Conservation (phyloP, 2,797 vertebrate genomes). For the Trachops cirrhosus region DNA sequence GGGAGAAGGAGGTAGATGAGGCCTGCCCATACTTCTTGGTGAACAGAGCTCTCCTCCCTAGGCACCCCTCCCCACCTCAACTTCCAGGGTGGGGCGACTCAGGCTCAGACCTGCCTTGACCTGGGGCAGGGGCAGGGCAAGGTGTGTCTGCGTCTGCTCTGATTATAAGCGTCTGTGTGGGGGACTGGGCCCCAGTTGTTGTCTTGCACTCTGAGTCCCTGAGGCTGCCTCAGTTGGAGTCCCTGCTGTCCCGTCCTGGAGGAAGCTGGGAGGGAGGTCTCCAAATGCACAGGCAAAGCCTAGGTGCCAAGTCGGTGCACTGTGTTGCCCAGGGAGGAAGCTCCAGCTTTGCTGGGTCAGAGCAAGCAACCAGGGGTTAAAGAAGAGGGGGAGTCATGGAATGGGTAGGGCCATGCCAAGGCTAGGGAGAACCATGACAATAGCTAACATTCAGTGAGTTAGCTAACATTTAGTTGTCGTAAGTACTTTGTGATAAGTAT, state of each 20-base stretch:
- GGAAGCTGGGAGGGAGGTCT: background rate
- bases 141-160: slow-evolving; percentile 64
- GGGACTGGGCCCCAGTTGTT: background rate
- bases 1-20: background rate
- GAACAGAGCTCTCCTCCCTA: slow-evolving; percentile 13
- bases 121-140: slow-evolving; percentile 47
- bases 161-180: slow-evolving; percentile 63
- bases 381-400: background rate
- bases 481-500: background rate
- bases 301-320: background rate
- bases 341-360: background rate
- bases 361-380: background rate
- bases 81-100: slow-evolving; percentile 47
- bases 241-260: background rate
- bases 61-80: background rate
- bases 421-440: background rate
- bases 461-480: background rate
- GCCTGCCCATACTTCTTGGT: background rate
- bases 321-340: background rate
- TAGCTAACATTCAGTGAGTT: background rate
- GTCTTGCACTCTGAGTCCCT: slow-evolving; percentile 5
- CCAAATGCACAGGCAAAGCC: background rate
- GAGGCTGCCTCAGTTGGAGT: background rate
- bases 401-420: background rate
- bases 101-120: slow-evolving; percentile 67